Base-by-base conservation (phyloP, 2,797 vertebrate genomes). In the Falco biarmicus region DNA sequence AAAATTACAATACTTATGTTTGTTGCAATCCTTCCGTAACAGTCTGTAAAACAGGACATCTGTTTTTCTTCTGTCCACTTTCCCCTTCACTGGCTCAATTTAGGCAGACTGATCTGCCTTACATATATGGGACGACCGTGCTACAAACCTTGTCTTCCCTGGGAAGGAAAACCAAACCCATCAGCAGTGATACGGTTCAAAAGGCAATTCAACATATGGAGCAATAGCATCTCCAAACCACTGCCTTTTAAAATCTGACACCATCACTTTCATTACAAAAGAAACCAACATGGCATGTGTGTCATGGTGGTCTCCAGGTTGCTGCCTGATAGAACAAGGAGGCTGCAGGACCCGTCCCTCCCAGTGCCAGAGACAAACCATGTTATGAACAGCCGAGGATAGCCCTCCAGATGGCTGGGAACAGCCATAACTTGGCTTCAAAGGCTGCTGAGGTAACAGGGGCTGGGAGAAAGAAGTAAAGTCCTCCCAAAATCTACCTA, bases 331-430 rank as follows among this genome's bases (percentile, higher is more conserved):
- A 60, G 82, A 60, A 34, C 17, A 59, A 87, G 22, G 47, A 75
- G 32, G 34, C 26, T 54, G 61, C 25, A 59, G 61, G n/a, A 80
- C 20, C 10, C 7, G 4, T 22, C 14, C 7, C 28, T 68, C n/a
- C 25, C 50, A 21, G 32, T 6, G 5, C 24, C 24, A 34, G 21
- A 61, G 37, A 83, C 22, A 83, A 69, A 22, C 16, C 8, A 22
- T 0, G 2, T 11, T 29, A 29, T 0, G 2, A 41, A 20, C 1
- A 3, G 34, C 20, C 2, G 2, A 85, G 41, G 29, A 76, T 43
- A 77, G 25, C 34, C 19, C 39, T 77, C 66, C 48, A 54, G 51
- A 32, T 3, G 10, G 24, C 54, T 64, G 28, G 21, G 16, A 83
- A 57, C n/a, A 54, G 21, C 18, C 29, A 7, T 20, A 78, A 54